Conservation (phyloP, 2,888 invertebrate genomes). For the Apomyelois bistriatella region DNA sequence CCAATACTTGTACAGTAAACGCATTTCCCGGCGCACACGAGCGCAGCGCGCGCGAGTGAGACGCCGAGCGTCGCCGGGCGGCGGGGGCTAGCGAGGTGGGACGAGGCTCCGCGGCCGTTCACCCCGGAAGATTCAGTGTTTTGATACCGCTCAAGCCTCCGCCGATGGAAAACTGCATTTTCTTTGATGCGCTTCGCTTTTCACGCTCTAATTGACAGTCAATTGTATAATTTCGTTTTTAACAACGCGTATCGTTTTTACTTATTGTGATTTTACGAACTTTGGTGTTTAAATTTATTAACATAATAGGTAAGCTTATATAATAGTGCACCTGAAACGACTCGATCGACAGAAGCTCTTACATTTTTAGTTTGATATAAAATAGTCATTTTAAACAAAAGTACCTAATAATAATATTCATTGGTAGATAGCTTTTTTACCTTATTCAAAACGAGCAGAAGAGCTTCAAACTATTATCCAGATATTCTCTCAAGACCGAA, state of each 20-base stretch:
- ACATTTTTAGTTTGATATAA: no score
- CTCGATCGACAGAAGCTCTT: no score
- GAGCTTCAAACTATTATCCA: no score
- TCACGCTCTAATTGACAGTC: conserved; percentile 70
- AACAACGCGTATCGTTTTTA: conserved; percentile 17
- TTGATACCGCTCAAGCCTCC: conserved; percentile 76
- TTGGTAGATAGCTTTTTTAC: no score
- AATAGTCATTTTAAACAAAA: no score
- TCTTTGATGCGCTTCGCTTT: conserved; percentile 74
- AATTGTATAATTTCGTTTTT: conserved; percentile 48
- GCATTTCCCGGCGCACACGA: conserved; percentile 68
- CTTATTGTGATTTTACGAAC: background rate
- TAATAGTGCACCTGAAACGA: no score
- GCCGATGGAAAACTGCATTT: conserved; percentile 74
- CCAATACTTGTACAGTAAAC: conserved; percentile 74
- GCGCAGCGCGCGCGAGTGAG: conserved; percentile 42
- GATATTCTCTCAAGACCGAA: no score
- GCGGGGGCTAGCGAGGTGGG: conserved; percentile 46
- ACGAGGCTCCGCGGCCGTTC: conserved; percentile 63
- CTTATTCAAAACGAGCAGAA: no score
- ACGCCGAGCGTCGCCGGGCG: conserved; percentile 51
- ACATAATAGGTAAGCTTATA: no score
- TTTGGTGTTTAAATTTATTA: no score
- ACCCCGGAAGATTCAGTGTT: conserved; percentile 80
- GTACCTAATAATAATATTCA: no score